Evolutionary conservation across 1,140 invertebrate genomes (phyloP), one percentile per base, ranked within the genome.

Genomic region (Drosophila triauraria): DNA sequence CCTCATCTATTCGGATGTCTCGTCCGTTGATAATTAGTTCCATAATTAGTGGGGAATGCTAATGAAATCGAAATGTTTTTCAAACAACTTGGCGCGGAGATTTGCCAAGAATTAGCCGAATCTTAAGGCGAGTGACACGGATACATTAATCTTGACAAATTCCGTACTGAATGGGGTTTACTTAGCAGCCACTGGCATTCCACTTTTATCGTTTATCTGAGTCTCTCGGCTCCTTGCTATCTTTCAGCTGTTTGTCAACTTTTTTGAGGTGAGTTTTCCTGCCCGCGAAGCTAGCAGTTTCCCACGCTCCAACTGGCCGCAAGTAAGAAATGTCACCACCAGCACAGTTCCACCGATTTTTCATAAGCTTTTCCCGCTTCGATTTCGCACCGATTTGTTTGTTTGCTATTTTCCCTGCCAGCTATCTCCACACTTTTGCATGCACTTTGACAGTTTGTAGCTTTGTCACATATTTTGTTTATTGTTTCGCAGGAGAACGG

Each of bases 1-100:
- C 47, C 69, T 27, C 82, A 72, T 85, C 50, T 69, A 85, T 70
- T 30, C 51, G 53, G 23, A 77, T 71, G 38, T 83, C 83, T 67
- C 72, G 44, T 78, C 76, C 48, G 53, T 58, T 56, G 46, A 56
- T 85, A 85, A 88, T 84, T 88, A 78, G 85, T 69, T 81, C 56
- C 69, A 81, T 88, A 88, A 88, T 88, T 88, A 88, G 85, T 90
- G 62, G 27, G 64, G 81, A 56, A 78, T 80, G 76, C 63, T 82
- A 82, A 84, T 84, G 35, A 88, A 88, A 81, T 84, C 75, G 53
- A 88, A 82, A 85, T 80, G 54, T 72, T 47, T 72, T 3, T 25
- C 35, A 44, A 54, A 54, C 63, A 53, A 68, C 42, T 53, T 43
- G 59, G 59, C 61, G 38, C 64, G 67, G 78, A 78, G 51, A 59